These are phyloP conservation scores for Arctocebus calabarensis DNA, from an alignment of 2,797 vertebrate genomes.

Conservation along the genomic window DNA sequence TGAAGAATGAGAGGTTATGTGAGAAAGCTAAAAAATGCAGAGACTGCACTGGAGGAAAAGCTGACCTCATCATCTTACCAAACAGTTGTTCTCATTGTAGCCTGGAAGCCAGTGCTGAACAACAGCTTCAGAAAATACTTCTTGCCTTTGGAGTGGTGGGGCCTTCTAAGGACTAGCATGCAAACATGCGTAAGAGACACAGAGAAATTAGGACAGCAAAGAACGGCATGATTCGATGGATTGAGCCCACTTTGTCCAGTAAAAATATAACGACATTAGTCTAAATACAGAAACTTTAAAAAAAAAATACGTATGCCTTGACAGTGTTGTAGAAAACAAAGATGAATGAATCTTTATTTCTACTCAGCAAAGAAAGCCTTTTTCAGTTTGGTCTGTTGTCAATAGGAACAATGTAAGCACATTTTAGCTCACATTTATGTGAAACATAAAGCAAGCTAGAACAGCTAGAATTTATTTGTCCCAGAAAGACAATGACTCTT, in stretches of 20 bases:
- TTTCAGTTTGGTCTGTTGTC: conserved; percentile 52
- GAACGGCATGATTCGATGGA: not conserved
- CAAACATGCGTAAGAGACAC: not conserved
- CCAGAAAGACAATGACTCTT: conserved; percentile 70
- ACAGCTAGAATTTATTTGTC: conserved; percentile 68
- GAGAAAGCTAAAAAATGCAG: conserved; percentile 10
- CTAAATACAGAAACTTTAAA: conserved; percentile 47
- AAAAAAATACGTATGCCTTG: conserved; percentile 47
- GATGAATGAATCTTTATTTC: conserved; percentile 59
- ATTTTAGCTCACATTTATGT: conserved; percentile 58
- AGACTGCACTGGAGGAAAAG: not conserved
- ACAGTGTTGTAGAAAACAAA: conserved; percentile 46
- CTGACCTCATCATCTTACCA: not conserved
- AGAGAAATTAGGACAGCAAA: conserved; percentile 19
- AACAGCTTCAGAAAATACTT: not conserved
- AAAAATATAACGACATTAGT: not conserved
- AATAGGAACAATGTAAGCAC: conserved; percentile 44
- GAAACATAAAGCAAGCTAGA: conserved; percentile 72
- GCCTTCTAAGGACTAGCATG: not conserved
- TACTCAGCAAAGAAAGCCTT: conserved; percentile 41
- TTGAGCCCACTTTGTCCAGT: not conserved
- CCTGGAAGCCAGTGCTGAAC: not conserved
- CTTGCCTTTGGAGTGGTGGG: not conserved
- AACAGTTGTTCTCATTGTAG: not conserved
- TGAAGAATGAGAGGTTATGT: not conserved